Conservation (phyloP, 2,113 vertebrate species). For the Aythya baeri region DNA sequence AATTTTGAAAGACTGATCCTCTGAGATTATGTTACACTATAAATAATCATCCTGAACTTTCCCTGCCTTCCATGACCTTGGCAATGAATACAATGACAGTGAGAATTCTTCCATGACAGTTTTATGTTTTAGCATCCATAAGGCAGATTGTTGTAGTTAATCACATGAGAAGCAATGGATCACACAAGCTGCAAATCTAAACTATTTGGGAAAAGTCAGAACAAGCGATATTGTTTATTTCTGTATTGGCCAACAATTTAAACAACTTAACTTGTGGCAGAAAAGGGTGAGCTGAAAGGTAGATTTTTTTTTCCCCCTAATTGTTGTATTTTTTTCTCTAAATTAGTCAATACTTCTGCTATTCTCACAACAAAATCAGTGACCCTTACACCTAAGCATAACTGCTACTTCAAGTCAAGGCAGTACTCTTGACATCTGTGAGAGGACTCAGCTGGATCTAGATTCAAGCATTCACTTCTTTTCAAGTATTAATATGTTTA, state of each 20-base stretch:
- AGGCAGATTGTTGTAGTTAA: background rate
- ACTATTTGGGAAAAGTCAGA: background rate
- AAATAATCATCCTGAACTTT: constrained; percentile 42
- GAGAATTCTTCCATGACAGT: background rate
- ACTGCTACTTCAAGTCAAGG: background rate
- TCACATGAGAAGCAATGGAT: background rate
- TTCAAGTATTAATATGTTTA: background rate
- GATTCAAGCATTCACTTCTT: background rate
- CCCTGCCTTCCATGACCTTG: constrained; percentile 34
- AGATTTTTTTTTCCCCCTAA: background rate
- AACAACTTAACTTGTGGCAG: background rate
- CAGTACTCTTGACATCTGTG: background rate
- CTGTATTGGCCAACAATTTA: background rate
- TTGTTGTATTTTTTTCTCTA: background rate
- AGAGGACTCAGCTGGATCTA: background rate
- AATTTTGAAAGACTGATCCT: background rate
- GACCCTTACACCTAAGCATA: background rate
- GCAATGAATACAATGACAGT: background rate
- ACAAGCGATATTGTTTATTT: background rate
- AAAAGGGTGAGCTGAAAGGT: background rate
- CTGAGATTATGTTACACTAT: constrained; percentile 3
- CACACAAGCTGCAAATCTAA: background rate
- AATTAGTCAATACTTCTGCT: background rate
- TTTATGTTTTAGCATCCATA: background rate
- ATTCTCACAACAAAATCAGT: background rate